Base-by-base conservation (phyloP, 2,113 vertebrate species). In the Gnathonemus longibarbis region DNA sequence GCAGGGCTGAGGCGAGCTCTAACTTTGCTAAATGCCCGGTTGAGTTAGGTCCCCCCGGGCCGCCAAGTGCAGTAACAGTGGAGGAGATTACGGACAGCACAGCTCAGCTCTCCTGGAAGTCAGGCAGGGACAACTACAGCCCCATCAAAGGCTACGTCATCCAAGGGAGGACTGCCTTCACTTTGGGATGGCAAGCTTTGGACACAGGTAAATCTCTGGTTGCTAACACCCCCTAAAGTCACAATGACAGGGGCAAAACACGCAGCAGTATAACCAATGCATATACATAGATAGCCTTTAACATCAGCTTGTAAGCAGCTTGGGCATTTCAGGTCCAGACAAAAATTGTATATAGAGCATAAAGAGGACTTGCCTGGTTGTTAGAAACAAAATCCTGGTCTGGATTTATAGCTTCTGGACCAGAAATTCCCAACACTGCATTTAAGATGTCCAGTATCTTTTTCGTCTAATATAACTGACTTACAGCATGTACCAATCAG, bases 31-130 rank as follows among this genome's bases (percentile, higher is more conserved):
- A 53, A 89, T 90, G 90, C 88, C 88, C 93, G 70, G 93, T 91
- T 94, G 91, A 91, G 89, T 89, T 87, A 99, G 98, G 98, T 92
- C 97, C 97, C 2, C 98, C 98, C 1, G 97, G 97, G 11, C 98
- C 98, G 58, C 98, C 98, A 0, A 95, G 95, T 92, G 94, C 94
- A 0, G 97, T 99, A 46, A 94, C 94, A 35, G 97, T 99, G 92
- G 98, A 97, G 46, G 98, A 99, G 94, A 96, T 99, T 92, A 99
- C 98, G 13, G 98, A 98, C 88, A 98, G 97, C 90, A 98, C 98
- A 0, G 98, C 97, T 0, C 97, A 97, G 90, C 95, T 99, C 4
- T 98, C 97, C 90, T 99, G 98, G 98, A 96, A 94, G 58, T 97
- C 97, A 17, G 98, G 98, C 31, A 94, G 94, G 15, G 98, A 99